Conservation (phyloP, 2,797 vertebrate species). For the Salmo trutta region DNA sequence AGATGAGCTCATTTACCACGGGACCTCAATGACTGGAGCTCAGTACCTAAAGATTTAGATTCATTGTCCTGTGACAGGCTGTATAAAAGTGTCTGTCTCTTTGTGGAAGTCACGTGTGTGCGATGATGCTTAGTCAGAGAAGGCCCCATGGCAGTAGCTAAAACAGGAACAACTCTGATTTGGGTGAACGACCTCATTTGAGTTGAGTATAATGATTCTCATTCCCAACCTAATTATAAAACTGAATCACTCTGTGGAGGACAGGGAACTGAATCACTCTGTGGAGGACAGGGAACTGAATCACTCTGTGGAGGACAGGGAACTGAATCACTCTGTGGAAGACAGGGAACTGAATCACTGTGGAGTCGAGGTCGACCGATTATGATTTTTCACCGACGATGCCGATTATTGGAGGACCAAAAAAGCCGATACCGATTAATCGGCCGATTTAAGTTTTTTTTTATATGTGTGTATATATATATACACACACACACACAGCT, state of each 20-base stretch:
- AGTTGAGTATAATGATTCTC: conserved; percentile 11
- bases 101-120: not conserved
- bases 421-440: too few relatives aligned
- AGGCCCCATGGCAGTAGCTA: conserved; percentile 19
- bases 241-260: not conserved
- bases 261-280: not conserved
- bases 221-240: conserved; percentile 23
- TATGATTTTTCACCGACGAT: too few relatives aligned
- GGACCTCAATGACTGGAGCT: not conserved
- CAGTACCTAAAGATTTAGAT: not conserved
- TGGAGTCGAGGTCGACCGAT: too few relatives aligned
- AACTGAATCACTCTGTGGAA: too few relatives aligned
- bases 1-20: not conserved
- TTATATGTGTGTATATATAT: too few relatives aligned
- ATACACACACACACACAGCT: too few relatives aligned
- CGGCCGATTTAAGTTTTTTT: too few relatives aligned
- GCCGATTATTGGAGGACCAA: too few relatives aligned
- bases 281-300: too few relatives aligned
- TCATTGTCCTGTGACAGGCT: not conserved
- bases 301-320: too few relatives aligned
- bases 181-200: conserved; percentile 26
- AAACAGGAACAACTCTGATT: conserved; percentile 26
- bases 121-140: not conserved
- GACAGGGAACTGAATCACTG: too few relatives aligned
- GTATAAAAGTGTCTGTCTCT: not conserved